Evolutionary conservation across 1,140 invertebrate genomes (phyloP).

Genomic region (Hylyphantes graminicola): DNA sequence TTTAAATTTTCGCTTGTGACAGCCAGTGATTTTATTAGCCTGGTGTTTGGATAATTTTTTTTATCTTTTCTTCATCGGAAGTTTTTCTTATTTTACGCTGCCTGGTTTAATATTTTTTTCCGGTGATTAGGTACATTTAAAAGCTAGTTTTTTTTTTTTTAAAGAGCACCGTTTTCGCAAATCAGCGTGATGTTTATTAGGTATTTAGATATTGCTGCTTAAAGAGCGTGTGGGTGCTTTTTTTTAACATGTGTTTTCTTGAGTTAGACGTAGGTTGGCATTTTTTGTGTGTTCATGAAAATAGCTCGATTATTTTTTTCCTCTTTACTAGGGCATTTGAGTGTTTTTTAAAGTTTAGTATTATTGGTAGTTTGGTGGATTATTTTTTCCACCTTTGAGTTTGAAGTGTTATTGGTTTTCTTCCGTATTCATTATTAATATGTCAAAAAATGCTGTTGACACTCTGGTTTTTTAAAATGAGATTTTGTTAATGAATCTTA

Average conservation of each 20-base stretch:
- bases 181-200: constrained; percentile 52
- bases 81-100: constrained; percentile 46
- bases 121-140: constrained; percentile 58
- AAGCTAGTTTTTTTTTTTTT: constrained; percentile 45
- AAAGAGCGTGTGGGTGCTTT: not conserved
- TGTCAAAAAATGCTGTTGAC: not conserved
- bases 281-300: constrained; percentile 17
- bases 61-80: constrained; percentile 4
- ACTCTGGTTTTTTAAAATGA: not conserved
- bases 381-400: not conserved
- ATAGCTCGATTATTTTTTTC: not conserved
- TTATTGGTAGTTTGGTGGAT: not conserved
- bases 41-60: constrained; percentile 15
- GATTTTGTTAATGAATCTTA: constrained; percentile 17
- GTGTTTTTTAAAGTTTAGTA: constrained; percentile 4
- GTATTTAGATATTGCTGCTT: constrained; percentile 35
- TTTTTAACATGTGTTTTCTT: constrained; percentile 15
- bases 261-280: not conserved
- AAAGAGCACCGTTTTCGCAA: constrained; percentile 16
- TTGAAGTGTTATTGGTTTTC: not conserved
- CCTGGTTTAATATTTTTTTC: constrained; percentile 58
- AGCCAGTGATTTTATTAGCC: constrained; percentile 52
- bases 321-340: not conserved
- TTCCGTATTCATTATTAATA: not conserved
- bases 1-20: constrained; percentile 50